Base-by-base conservation (phyloP, 2,888 invertebrate species). In the Serrognathus titanus region DNA sequence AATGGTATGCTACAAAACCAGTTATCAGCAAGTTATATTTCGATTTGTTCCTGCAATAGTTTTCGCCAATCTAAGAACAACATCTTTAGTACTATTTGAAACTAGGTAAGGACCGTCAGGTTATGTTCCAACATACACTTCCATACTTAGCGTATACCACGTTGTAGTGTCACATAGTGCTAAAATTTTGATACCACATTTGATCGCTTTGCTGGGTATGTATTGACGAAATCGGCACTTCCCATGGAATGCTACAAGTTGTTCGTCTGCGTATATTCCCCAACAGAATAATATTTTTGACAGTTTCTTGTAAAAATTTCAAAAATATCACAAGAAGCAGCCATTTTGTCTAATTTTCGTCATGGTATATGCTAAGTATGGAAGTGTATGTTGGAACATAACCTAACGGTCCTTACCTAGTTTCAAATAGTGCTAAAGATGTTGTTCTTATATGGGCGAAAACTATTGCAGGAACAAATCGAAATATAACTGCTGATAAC, bases 11-110 rank as follows among this genome's bases (percentile, higher is more conserved):
- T 13, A 31, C 31, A 40, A 16, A 51, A 51, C 10, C 39, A 51
- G 12, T 41, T 51, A 31, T 41, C 41, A n/a, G 24, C 24, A 6
- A n/a, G 40, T 41, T 6, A 53, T 38, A 38, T 48, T 48, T 20
- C 41, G 47, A 11, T 40, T 13, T 24, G 48, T 43, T 41, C 45
- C 50, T 35, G 31, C 50, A 50, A 55, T 40, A 41, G 35, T 24
- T 55, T 55, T 49, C 39, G 12, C 1, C 13, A 55, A 37, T 20
- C 54, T 48, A 16, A 50, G 37, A 50, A 50, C 55, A 37, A 45
- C 50, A 55, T 51, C 41, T 50, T 13, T 38, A 13, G 39, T 40
- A 13, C 16, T n/a, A 39, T 9, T 39, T 24, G 24, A 24, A 6
- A 24, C 24, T 24, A 24, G 24, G 24, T 24, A 24, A 24, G 24